A percentile compares a stretch with the other conserved stretches of the same genome.
Conservation (phyloP, 1,140 invertebrate species). For the Plodia interpunctella region DNA sequence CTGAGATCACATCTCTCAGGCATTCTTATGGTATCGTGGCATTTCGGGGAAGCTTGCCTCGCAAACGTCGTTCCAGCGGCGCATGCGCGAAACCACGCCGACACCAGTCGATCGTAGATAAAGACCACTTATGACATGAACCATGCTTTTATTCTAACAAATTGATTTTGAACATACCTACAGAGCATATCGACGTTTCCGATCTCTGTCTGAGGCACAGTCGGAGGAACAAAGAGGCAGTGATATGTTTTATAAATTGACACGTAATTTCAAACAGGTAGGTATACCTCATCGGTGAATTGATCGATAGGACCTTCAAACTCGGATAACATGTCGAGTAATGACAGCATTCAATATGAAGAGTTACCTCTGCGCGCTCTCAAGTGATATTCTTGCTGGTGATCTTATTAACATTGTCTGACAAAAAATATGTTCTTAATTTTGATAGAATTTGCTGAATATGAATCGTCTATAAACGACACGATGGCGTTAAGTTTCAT, state of each 20-base stretch:
- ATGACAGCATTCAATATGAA: constrained; percentile 12
- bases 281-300: constrained; percentile 24
- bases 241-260: constrained; percentile 42
- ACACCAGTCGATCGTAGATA: constrained; percentile 63
- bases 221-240: constrained; percentile 26
- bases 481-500: no score
- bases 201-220: constrained; percentile 25
- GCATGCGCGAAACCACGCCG: constrained; percentile 60
- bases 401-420: neutral
- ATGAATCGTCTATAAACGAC: no score
- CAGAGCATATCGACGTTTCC: constrained; percentile 24
- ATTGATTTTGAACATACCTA: constrained; percentile 58
- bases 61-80: constrained; percentile 37
- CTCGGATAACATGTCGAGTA: constrained; percentile 17
- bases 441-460: neutral
- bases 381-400: neutral
- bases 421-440: neutral
- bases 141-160: constrained; percentile 59
- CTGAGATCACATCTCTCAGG: neutral
- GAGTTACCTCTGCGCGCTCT: neutral
- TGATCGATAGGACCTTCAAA: constrained; percentile 31
- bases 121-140: constrained; percentile 59
- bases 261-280: constrained; percentile 32
- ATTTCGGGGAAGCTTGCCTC: constrained; percentile 55
- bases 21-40: constrained; percentile 19